phyloP scores from a whole-genome alignment of 2,888 invertebrate species.

The Cephalotes varians region DNA sequence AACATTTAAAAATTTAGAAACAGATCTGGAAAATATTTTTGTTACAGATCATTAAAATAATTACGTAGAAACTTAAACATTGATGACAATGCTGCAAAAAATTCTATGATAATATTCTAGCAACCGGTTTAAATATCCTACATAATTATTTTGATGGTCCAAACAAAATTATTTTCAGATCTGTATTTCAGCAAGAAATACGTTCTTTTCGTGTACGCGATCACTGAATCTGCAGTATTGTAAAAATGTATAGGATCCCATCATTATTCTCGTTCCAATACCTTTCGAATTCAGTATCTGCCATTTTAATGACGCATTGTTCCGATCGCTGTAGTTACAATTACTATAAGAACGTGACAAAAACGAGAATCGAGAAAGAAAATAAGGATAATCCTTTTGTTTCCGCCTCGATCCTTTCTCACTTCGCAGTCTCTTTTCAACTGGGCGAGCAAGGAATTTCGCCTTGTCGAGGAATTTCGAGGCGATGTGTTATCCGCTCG shows the following conservation, averaged over 20 bases:
- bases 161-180: too few species aligned
- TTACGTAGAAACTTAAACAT: too few species aligned
- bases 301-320: neutral
- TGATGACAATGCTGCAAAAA: too few species aligned
- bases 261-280: neutral
- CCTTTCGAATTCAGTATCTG: neutral
- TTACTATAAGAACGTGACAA: neutral
- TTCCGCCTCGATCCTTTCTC: slow-evolving; percentile 47
- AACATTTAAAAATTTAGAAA: too few species aligned
- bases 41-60: too few species aligned
- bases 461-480: slow-evolving; percentile 69
- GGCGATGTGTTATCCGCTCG: slow-evolving; percentile 71
- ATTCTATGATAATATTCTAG: too few species aligned
- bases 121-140: too few species aligned
- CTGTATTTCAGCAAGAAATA: too few species aligned
- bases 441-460: slow-evolving; percentile 65
- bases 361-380: neutral
- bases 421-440: slow-evolving; percentile 41
- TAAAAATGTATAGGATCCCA: neutral
- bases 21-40: too few species aligned
- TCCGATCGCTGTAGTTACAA: neutral
- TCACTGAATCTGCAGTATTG: neutral
- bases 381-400: slow-evolving; percentile 51
- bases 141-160: too few species aligned
- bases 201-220: too few species aligned